Conservation (phyloP, 2,888 invertebrate species). For the Bombylius discolor region DNA sequence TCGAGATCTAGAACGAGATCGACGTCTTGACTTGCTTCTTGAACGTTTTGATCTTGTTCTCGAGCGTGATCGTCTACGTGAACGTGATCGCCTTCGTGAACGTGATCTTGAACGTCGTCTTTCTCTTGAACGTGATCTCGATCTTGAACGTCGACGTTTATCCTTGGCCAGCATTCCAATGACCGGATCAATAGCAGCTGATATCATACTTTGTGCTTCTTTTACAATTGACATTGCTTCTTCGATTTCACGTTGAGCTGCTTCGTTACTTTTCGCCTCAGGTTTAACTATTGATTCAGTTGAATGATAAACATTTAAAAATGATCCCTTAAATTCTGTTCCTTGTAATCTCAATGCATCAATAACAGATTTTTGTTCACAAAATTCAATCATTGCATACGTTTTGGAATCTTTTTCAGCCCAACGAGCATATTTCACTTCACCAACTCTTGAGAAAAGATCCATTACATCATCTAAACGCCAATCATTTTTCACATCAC, state of each 20-base stretch:
- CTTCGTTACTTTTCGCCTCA: constrained; percentile 89
- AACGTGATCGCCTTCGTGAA: constrained; percentile 46
- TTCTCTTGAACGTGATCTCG: constrained; percentile 29
- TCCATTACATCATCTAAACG: constrained; percentile 77
- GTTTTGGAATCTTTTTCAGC: constrained; percentile 69
- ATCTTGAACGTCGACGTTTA: constrained; percentile 48
- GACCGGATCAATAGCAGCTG: constrained; percentile 85
- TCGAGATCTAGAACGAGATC: constrained; percentile 42
- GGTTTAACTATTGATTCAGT: constrained; percentile 85
- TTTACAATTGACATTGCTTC: constrained; percentile 95
- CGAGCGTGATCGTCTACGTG: constrained; percentile 45
- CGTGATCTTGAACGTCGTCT: constrained; percentile 45
- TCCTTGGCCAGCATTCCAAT: constrained; percentile 78
- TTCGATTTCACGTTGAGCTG: constrained; percentile 88
- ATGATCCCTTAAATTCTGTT: constrained; percentile 56
- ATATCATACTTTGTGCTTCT: constrained; percentile 89
- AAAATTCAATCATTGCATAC: constrained; percentile 85
- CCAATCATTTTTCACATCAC: constrained; percentile 59
- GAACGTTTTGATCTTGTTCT: constrained; percentile 10
- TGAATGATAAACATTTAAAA: constrained; percentile 68
- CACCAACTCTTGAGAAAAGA: constrained; percentile 74
- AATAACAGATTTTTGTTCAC: constrained; percentile 79
- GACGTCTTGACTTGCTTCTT: constrained; percentile 23
- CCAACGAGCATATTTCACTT: constrained; percentile 89
- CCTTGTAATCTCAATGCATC: constrained; percentile 79